Evolutionary conservation across 2,113 vertebrate genomes (phyloP).

Genomic region (Chloropsis cyanopogon): DNA sequence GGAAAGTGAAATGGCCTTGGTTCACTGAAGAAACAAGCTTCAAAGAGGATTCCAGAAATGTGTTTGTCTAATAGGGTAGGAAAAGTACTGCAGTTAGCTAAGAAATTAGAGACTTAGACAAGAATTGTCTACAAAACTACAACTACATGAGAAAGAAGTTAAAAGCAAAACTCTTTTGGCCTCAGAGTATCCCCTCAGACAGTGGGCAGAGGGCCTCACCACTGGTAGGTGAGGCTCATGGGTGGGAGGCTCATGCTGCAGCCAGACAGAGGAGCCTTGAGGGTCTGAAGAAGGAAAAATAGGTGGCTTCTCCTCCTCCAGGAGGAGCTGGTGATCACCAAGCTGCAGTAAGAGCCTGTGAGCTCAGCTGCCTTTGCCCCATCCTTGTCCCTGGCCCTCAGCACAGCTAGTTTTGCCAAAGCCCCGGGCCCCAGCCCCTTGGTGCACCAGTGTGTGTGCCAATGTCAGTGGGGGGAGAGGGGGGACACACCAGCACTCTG

Average conservation of each 20-base stretch:
- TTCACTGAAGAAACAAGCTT: background rate
- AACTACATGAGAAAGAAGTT: background rate
- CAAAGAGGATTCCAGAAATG: background rate
- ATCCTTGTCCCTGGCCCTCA: background rate
- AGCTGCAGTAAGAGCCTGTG: background rate
- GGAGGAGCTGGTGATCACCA: background rate
- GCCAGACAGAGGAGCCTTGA: background rate
- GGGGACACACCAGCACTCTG: background rate
- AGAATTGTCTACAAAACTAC: background rate
- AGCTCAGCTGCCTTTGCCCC: background rate
- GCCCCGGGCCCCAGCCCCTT: no score
- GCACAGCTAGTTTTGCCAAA: no score
- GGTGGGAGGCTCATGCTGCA: background rate
- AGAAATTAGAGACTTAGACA: background rate
- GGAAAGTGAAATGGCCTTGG: no score
- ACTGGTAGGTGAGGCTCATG: fast-evolving
- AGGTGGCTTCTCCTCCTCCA: background rate
- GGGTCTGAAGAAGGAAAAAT: background rate
- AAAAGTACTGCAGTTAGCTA: background rate
- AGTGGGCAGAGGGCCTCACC: fast-evolving
- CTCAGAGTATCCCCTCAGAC: background rate
- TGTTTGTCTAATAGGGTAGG: background rate
- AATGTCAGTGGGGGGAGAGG: fast-evolving
- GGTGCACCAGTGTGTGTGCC: background rate
- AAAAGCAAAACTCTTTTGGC: background rate